Percentiles rank a stretch among this genome's conserved stretches.
Evolutionary conservation across 2,888 invertebrate genomes (phyloP).

Genomic region (Megamerina dolium): DNA sequence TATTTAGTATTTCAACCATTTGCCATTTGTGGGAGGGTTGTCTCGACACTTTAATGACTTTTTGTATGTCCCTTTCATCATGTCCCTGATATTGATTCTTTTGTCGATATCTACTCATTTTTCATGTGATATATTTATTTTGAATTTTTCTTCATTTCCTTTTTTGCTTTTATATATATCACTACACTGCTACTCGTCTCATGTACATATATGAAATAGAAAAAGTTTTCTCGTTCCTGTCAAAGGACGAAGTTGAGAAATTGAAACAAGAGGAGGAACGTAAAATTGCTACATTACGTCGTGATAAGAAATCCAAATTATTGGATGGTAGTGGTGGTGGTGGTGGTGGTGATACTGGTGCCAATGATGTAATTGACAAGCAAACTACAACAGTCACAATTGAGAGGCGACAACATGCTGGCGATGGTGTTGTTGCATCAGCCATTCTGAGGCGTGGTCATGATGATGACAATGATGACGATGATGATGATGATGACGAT

Average conservation of each 20-base stretch:
- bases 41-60: slow-evolving; percentile 3
- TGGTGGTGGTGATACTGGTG: slow-evolving; percentile 3
- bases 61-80: background rate
- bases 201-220: slow-evolving; percentile 52
- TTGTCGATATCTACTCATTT: slow-evolving; percentile 3
- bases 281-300: slow-evolving; percentile 64
- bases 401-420: too few species aligned
- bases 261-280: slow-evolving; percentile 89
- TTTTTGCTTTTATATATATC: slow-evolving; percentile 1
- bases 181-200: too few species aligned
- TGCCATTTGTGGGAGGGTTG: too few species aligned
- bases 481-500: slow-evolving; percentile 23
- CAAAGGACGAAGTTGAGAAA: slow-evolving; percentile 88
- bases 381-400: slow-evolving; percentile 28
- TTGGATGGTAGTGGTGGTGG: slow-evolving; percentile 27
- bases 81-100: background rate
- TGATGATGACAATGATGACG: slow-evolving; percentile 25
- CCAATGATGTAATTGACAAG: slow-evolving; percentile 39
- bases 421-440: too few species aligned
- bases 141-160: slow-evolving; percentile 10
- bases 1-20: too few species aligned
- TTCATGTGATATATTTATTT: too few species aligned
- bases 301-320: slow-evolving; percentile 48
- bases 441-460: slow-evolving; percentile 21
- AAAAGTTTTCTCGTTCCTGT: slow-evolving; percentile 89